Evolutionary conservation across 2,797 vertebrate species (phyloP).

Genomic region (Alcedo quadribrachys): DNA sequence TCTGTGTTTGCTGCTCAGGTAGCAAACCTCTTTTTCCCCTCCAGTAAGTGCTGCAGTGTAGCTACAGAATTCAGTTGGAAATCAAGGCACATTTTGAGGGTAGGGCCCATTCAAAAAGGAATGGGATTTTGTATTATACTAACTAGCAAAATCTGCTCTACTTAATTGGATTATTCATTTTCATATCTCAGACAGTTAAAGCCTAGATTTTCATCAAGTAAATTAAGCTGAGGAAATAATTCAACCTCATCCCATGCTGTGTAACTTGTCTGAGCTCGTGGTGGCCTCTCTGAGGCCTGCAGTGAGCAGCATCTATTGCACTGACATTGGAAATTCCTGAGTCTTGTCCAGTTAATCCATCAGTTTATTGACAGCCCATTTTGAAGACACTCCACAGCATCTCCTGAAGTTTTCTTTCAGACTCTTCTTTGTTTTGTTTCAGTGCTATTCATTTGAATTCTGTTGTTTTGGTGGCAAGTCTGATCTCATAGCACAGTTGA

Average conservation of each 20-base stretch:
- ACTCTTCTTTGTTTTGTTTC: neutral
- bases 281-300: neutral
- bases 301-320: neutral
- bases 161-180: neutral
- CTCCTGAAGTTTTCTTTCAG: neutral
- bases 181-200: neutral
- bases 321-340: neutral
- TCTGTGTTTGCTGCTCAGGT: neutral
- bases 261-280: neutral
- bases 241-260: neutral
- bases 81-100: neutral
- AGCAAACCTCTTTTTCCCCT: neutral
- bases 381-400: neutral
- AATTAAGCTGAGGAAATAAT: neutral
- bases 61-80: neutral
- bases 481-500: neutral
- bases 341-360: neutral
- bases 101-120: neutral
- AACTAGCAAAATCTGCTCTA: neutral
- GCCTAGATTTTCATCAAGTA: neutral
- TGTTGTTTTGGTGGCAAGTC: neutral
- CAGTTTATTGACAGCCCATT: neutral
- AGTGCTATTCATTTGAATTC: neutral
- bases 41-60: neutral
- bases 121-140: neutral